Conservation (phyloP, 2,797 vertebrate genomes). For the Epinephelus awoara region DNA sequence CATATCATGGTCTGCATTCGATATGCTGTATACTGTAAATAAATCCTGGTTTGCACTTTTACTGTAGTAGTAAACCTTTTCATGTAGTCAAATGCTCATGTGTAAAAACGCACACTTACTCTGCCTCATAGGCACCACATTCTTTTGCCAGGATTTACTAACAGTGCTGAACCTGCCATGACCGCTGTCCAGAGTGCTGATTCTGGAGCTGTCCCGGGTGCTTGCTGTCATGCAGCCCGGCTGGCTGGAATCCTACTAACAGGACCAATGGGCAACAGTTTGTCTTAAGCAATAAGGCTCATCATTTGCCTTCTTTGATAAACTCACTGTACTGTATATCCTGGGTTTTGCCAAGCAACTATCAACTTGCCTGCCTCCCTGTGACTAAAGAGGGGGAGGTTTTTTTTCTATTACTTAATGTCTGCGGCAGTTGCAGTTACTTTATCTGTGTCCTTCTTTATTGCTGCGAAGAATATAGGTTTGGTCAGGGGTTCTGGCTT, state of each 20-base stretch:
- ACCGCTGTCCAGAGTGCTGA: constrained; percentile 19
- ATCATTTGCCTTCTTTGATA: not conserved
- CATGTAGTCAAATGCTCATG: not conserved
- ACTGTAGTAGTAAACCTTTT: not conserved
- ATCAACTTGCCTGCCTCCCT: not conserved
- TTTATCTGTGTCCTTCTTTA: not conserved
- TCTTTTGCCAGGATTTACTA: not conserved
- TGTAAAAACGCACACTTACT: not conserved
- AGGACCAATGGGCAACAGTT: not conserved
- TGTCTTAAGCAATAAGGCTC: constrained; percentile 1
- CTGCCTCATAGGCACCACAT: not conserved
- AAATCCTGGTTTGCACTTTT: not conserved
- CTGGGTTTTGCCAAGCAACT: not conserved
- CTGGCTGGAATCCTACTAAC: constrained; percentile 1
- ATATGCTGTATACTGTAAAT: not conserved
- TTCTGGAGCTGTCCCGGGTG: not conserved
- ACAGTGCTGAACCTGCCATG: not conserved
- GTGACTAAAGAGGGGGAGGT: not conserved
- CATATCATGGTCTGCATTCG: not conserved
- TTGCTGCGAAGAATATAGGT: not conserved
- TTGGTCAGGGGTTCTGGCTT: not conserved
- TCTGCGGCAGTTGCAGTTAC: not conserved
- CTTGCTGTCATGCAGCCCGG: not conserved
- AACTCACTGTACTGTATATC: not conserved
- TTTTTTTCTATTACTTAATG: constrained; percentile 1